Conservation (phyloP, 2,113 vertebrate species). For the Oryzias celebensis region DNA sequence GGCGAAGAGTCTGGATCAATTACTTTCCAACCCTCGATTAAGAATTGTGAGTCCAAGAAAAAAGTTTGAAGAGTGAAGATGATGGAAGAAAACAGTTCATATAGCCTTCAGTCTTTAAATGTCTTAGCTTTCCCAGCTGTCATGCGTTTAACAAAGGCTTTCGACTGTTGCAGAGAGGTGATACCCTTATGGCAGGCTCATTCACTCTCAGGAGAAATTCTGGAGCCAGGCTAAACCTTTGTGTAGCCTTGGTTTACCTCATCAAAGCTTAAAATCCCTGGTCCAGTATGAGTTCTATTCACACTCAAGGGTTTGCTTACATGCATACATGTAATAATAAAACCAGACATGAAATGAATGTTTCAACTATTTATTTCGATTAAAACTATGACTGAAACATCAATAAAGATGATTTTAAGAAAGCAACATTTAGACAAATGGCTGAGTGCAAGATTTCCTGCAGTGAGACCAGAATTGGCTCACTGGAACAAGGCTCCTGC, state of each 20-base stretch:
- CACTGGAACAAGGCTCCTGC: too few species aligned
- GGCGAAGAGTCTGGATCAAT: neutral
- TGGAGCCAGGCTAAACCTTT: neutral
- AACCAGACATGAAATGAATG: too few species aligned
- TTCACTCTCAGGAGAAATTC: neutral
- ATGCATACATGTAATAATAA: too few species aligned
- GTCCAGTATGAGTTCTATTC: too few species aligned
- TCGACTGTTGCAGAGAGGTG: constrained; percentile 16
- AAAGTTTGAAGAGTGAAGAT: constrained; percentile 14
- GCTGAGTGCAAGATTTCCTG: too few species aligned
- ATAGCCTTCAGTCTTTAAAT: constrained; percentile 22
- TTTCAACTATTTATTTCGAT: too few species aligned
- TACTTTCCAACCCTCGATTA: neutral
- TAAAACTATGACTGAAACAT: too few species aligned
- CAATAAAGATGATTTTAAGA: too few species aligned
- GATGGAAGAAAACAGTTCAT: constrained; percentile 3
- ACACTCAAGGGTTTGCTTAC: too few species aligned
- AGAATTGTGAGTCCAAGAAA: neutral
- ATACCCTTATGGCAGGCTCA: constrained; percentile 9
- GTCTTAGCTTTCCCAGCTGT: constrained; percentile 32
- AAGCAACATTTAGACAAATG: too few species aligned
- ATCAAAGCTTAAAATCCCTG: too few species aligned
- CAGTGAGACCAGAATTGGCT: too few species aligned
- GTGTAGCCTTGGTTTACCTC: neutral
- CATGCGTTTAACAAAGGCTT: constrained; percentile 30